These are phyloP conservation scores for Pluvianellus socialis DNA, from an alignment of 2,113 vertebrate genomes.

Conservation along the genomic window DNA sequence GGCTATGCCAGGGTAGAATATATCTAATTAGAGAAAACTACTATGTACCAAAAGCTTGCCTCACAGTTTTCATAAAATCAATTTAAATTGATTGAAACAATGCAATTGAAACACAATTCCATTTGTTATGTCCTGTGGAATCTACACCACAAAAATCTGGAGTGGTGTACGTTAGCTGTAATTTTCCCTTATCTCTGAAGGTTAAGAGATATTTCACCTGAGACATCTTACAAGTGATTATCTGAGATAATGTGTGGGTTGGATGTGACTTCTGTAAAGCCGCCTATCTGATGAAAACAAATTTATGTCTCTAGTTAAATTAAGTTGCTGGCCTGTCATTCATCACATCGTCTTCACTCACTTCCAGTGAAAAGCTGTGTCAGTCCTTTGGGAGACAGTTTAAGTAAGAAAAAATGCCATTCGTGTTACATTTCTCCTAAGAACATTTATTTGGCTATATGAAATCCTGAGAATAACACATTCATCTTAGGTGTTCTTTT, in stretches of 20 bases:
- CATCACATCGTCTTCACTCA: not conserved
- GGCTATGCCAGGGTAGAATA: not conserved
- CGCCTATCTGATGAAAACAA: conserved; percentile 7
- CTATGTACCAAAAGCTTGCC: not conserved
- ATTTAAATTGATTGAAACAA: not conserved
- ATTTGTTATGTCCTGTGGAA: not conserved
- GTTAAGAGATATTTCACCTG: conserved; percentile 3
- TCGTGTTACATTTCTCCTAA: not conserved
- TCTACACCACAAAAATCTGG: not conserved
- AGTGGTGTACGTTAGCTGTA: not conserved
- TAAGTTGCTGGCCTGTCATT: conserved; percentile 15
- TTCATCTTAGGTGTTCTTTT: not conserved
- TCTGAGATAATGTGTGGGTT: not conserved
- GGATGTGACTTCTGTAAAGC: not conserved
- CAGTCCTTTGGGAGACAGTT: not conserved
- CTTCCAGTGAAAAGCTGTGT: not conserved
- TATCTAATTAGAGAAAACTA: not conserved
- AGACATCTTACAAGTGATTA: not conserved
- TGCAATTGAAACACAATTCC: not conserved
- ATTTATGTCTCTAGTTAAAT: conserved; percentile 10
- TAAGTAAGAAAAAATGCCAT: not conserved
- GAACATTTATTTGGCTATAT: not conserved
- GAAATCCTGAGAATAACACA: not conserved
- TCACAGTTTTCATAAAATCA: not conserved
- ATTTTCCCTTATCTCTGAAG: conserved; percentile 11